phyloP scores from a whole-genome alignment of 2,113 vertebrate species.

The Oryzias celebensis region DNA sequence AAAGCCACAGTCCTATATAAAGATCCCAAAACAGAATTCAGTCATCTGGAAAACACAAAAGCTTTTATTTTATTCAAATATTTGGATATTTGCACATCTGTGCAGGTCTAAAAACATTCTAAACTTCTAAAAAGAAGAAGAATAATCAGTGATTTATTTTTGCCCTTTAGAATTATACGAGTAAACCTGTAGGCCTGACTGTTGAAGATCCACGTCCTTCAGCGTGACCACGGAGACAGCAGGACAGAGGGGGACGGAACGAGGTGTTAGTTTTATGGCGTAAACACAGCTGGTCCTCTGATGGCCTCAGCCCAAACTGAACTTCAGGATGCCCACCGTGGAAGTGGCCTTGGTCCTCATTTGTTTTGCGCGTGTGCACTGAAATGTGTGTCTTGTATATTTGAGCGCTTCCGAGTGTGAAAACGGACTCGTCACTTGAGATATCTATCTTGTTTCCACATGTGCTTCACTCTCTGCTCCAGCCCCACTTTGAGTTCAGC shows the following conservation, averaged over 20 bases:
- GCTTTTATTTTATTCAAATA: no score
- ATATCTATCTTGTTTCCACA: constrained; percentile 51
- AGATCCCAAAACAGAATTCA: no score
- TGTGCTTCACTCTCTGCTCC: constrained; percentile 33
- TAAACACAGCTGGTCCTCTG: constrained; percentile 70
- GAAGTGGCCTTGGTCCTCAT: constrained; percentile 12
- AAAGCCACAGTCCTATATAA: no score
- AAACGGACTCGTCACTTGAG: constrained; percentile 55
- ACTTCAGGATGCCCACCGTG: constrained; percentile 20
- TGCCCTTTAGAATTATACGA: no score
- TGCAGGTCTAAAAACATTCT: no score
- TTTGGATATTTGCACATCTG: no score
- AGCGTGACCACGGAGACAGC: neutral
- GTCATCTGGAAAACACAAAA: no score
- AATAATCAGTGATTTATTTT: no score
- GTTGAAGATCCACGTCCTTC: neutral
- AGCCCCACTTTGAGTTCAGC: constrained; percentile 31
- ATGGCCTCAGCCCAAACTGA: constrained; percentile 45
- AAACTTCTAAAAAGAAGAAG: no score
- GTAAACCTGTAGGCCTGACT: no score
- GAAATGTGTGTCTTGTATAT: constrained; percentile 46
- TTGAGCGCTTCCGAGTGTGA: constrained; percentile 47
- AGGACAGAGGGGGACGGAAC: neutral
- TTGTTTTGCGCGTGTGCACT: constrained; percentile 8
- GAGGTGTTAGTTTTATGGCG: constrained; percentile 14